Conservation (phyloP, 2,888 invertebrate species). For the Drosophila meridionalis region DNA sequence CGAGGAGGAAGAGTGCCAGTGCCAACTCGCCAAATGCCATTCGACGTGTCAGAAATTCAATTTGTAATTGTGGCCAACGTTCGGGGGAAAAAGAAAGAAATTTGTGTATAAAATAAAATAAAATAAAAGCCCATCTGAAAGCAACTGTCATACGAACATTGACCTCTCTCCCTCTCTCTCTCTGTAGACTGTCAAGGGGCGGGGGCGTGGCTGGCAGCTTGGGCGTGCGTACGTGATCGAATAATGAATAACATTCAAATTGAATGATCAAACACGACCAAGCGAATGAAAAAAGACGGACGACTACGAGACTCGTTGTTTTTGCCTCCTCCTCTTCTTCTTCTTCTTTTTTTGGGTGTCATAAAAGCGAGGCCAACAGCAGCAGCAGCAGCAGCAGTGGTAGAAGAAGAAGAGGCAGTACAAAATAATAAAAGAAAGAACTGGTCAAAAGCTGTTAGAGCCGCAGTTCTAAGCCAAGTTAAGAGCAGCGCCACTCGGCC, state of each 20-base stretch:
- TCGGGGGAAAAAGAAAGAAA: slow-evolving; percentile 5
- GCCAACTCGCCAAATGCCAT: slow-evolving; percentile 45
- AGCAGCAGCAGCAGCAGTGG: neutral
- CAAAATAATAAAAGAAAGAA: slow-evolving; percentile 3
- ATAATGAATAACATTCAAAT: slow-evolving; percentile 82
- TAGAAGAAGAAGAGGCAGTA: slow-evolving; percentile 18
- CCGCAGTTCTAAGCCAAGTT: slow-evolving; percentile 28
- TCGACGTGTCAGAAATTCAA: slow-evolving; percentile 78
- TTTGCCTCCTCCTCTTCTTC: slow-evolving; percentile 9
- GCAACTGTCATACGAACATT: slow-evolving; percentile 71
- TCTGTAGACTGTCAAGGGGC: neutral
- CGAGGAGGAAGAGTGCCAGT: neutral
- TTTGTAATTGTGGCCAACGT: slow-evolving; percentile 68
- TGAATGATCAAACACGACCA: slow-evolving; percentile 79
- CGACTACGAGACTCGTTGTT: slow-evolving; percentile 32
- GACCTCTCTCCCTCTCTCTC: slow-evolving; percentile 54
- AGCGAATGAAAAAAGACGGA: slow-evolving; percentile 1
- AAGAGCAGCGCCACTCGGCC: neutral
- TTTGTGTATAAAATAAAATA: neutral
- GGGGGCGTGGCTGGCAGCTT: slow-evolving; percentile 47
- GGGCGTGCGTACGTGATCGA: slow-evolving; percentile 75
- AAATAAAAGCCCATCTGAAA: slow-evolving; percentile 30
- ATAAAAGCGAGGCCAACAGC: slow-evolving; percentile 69
- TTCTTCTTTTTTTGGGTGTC: slow-evolving; percentile 60
- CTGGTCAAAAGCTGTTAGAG: slow-evolving; percentile 64